Base-by-base conservation (phyloP, 2,797 vertebrate genomes). In the Phrynocephalus guinanensis region DNA sequence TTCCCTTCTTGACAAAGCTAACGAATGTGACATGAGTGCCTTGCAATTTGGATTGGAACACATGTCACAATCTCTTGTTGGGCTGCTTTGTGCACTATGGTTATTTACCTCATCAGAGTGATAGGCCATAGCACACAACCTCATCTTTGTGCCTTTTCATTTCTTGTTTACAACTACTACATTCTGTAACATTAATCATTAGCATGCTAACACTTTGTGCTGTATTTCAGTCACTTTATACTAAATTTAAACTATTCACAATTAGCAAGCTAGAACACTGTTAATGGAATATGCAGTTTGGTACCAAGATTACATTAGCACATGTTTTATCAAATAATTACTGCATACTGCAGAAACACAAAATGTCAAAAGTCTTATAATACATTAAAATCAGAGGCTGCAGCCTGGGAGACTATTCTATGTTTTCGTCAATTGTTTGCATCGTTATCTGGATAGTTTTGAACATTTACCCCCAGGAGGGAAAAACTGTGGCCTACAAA, bases 221-320 rank as follows among this genome's bases (percentile, higher is more conserved):
- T 70, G 6, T 63, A 79, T 88, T 85, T 90, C 73, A 88, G 72
- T 24, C n/a, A 66, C 77, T 1, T 87, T 87, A 89, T 79, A 90
- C 8, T 88, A 83, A 6, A 90, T 90, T 87, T 88, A 81, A 86
- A 88, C 9, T 88, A 16, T 73, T 66, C 70, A 89, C 28, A 38
- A 82, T 89, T 11, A 86, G 66, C 84, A 82, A 28, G 22, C 28
- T 85, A 79, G 5, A 85, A 18, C 76, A 83, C 86, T 83, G 91
- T 91, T 67, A 89, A 81, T 26, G 76, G 9, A 77, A 56, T 70
- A 63, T 73, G 70, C 84, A 90, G 48, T 83, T 18, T 91, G 67
- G 89, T 6, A 70, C 89, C 20, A 8, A 73, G 38, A 76, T 87
- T 83, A 88, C 5, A 82, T 3, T 50, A 68, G 0, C 1, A 79